Base-by-base conservation (phyloP, 2,888 invertebrate species). In the Formica aserva region DNA sequence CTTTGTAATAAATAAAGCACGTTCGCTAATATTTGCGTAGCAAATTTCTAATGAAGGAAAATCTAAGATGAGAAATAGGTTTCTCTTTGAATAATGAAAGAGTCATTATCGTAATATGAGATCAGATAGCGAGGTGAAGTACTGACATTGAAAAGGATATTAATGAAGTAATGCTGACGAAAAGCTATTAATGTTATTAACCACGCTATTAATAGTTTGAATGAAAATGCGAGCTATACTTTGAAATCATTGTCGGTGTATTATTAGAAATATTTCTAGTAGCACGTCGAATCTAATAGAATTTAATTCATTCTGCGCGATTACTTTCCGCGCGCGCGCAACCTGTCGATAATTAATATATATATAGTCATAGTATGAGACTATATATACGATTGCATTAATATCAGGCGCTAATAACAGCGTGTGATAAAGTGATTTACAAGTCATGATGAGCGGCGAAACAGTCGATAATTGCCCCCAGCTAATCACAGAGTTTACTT, bases 361-460 rank as follows among this genome's bases (percentile, higher is more conserved):
- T 60, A 18, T 18, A 48, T 48, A 26, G 26, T 26, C 26, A 18
- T 52, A 52, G 8, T 52, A 52, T 52, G 8, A n/a, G 52, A 13
- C 45, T n/a, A 52, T 8, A 52, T 52, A 41, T 57, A 35, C 60
- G 60, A 71, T 72, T 71, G 71, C 71, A 60, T 78, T 72, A 67
- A 77, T 57, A 35, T 60, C 72, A 26, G 18, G 60, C 32, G 60
- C 60, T 80, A 80, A 80, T 80, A 80, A 72, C 35, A 62, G 69
- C 78, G 72, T 35, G 78, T 18, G 72, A 80, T 80, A 48, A 76
- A 77, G 32, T 76, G 55, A 85, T 77, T 85, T 85, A 77, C 62
- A 63, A 18, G 65, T 82, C 76, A 82, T 66, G 85, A 69, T 65
- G 85, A 85, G 75, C 66, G 72, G 85, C 82, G 57, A 82, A 82